Conservation (phyloP, 2,888 invertebrate genomes). For the Melinaea menophilus region DNA sequence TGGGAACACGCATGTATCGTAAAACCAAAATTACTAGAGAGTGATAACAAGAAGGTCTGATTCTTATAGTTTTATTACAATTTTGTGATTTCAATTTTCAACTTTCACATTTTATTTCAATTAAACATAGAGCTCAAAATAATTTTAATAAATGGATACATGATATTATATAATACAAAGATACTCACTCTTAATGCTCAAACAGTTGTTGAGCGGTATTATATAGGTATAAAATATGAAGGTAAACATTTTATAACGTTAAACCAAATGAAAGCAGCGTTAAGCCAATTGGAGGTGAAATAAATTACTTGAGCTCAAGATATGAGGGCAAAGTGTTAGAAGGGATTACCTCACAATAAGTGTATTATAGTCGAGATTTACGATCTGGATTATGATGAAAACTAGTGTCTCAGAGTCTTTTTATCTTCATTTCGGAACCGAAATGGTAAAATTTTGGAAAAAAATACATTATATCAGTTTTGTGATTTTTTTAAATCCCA, state of each 20-base stretch:
- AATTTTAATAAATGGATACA: too few species aligned
- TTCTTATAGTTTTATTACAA: slow-evolving; percentile 21
- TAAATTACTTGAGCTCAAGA: slow-evolving; percentile 2
- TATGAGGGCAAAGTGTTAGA: background rate
- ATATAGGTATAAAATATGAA: background rate
- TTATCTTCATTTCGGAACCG: too few species aligned
- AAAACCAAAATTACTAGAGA: slow-evolving; percentile 26
- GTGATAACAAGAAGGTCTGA: slow-evolving; percentile 25
- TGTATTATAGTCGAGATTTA: background rate
- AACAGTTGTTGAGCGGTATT: too few species aligned
- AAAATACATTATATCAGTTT: too few species aligned
- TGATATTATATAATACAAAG: too few species aligned
- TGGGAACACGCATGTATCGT: slow-evolving; percentile 29
- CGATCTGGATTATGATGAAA: background rate
- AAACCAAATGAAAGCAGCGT: background rate
- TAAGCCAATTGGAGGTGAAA: background rate
- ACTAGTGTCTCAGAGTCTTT: background rate
- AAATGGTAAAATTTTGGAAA: too few species aligned
- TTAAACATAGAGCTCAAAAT: too few species aligned
- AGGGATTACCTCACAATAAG: background rate
- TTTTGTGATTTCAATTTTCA: slow-evolving; percentile 15
- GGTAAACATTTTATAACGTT: background rate
- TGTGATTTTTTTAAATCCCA: too few species aligned
- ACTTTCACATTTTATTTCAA: slow-evolving; percentile 6
- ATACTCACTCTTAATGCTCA: too few species aligned